Evolutionary conservation across 1,140 invertebrate genomes (phyloP).

Genomic region (Helicoverpa armigera): DNA sequence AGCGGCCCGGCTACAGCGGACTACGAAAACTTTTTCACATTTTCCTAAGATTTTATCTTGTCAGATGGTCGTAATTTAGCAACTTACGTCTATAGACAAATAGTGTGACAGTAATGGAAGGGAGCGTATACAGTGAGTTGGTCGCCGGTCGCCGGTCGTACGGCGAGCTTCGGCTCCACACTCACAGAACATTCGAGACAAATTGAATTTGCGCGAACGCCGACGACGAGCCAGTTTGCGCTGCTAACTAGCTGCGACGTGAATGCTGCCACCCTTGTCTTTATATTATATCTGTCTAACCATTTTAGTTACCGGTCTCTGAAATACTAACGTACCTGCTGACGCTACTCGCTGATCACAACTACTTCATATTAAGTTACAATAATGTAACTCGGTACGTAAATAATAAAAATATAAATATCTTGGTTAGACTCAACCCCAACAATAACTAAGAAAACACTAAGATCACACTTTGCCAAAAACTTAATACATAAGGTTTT

Average conservation of each 20-base stretch:
- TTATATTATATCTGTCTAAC: conserved; percentile 67
- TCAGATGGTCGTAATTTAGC: conserved; percentile 42
- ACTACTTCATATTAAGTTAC: conserved; percentile 8
- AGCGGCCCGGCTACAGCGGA: neutral
- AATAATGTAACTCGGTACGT: neutral
- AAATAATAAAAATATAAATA: too few relatives aligned
- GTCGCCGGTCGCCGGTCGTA: conserved; percentile 47
- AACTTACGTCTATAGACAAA: conserved; percentile 46
- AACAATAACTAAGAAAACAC: too few relatives aligned
- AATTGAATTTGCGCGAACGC: conserved; percentile 82
- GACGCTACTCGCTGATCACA: neutral
- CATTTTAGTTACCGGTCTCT: conserved; percentile 43
- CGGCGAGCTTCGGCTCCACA: conserved; percentile 48
- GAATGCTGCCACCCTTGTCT: conserved; percentile 69
- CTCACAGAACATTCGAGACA: conserved; percentile 70
- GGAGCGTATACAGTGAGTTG: conserved; percentile 36
- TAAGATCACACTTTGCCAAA: too few relatives aligned
- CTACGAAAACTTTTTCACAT: conserved; percentile 33
- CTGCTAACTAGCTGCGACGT: conserved; percentile 81
- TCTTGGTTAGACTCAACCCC: too few relatives aligned
- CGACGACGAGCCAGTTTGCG: conserved; percentile 78
- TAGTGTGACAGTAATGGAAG: conserved; percentile 53
- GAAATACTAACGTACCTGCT: conserved; percentile 17
- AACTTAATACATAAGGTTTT: too few relatives aligned
- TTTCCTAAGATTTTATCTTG: conserved; percentile 34